A percentile compares a stretch with the other conserved stretches of the same genome.
Evolutionary conservation across 2,797 vertebrate species (phyloP).

Genomic region (Tolypeutes matacus): DNA sequence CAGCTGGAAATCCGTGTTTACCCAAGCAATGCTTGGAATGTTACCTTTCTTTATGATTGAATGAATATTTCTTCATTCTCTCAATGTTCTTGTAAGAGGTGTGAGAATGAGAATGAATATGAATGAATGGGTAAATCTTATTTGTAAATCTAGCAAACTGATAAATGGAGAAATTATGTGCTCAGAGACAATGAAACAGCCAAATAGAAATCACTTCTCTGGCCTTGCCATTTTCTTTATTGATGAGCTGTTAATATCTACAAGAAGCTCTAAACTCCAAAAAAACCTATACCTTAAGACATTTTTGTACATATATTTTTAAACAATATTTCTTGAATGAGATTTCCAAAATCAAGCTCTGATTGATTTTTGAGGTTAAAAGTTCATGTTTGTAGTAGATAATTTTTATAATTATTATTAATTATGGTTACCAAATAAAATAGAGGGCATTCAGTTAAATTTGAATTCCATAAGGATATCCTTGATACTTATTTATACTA

Average conservation of each 20-base stretch:
- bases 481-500: background rate
- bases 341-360: background rate
- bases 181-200: background rate
- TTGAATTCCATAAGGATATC: background rate
- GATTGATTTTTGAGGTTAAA: constrained; percentile 17
- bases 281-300: background rate
- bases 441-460: background rate
- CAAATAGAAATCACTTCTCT: background rate
- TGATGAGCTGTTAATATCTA: background rate
- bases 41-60: background rate
- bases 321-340: constrained; percentile 10
- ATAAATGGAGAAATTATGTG: background rate
- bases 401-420: background rate
- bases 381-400: background rate
- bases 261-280: background rate
- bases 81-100: background rate
- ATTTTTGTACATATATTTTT: background rate
- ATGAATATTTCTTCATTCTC: background rate
- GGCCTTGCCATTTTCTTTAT: background rate
- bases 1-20: background rate
- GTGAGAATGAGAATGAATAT: background rate
- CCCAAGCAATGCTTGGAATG: background rate
- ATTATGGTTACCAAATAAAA: constrained; percentile 35
- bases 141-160: background rate
- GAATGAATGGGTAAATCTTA: background rate